Conservation (phyloP, 2,888 invertebrate species). For the Agelastica alni region DNA sequence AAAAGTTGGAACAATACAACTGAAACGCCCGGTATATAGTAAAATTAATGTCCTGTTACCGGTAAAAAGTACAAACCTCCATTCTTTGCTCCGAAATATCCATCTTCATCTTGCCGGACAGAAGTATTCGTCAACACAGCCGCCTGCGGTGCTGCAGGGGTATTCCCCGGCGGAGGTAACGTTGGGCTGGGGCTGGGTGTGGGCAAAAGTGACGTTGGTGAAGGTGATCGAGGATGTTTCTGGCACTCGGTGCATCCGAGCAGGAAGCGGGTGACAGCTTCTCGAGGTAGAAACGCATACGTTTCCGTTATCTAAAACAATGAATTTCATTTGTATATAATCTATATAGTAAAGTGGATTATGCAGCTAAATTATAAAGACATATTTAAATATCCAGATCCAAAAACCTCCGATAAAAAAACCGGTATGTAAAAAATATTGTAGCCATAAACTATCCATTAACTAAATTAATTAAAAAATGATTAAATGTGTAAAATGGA, state of each 20-base stretch:
- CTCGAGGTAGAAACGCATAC: slow-evolving; percentile 92
- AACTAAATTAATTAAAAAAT: too few relatives aligned
- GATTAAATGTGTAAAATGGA: too few relatives aligned
- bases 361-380: too few relatives aligned
- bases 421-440: too few relatives aligned
- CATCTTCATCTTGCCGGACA: slow-evolving; percentile 17
- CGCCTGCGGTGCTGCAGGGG: slow-evolving; percentile 30
- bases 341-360: too few relatives aligned
- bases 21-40: too few relatives aligned
- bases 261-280: slow-evolving; percentile 94
- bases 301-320: slow-evolving; percentile 89
- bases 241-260: slow-evolving; percentile 94
- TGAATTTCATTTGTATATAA: slow-evolving; percentile 6
- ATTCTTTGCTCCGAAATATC: slow-evolving; percentile 21
- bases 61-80: slow-evolving; percentile 27
- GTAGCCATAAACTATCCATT: too few relatives aligned
- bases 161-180: slow-evolving; percentile 31
- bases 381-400: too few relatives aligned
- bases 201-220: slow-evolving; percentile 60
- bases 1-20: too few relatives aligned
- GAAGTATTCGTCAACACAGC: slow-evolving; percentile 26
- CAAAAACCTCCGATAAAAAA: too few relatives aligned
- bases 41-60: too few relatives aligned
- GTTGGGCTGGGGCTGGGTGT: slow-evolving; percentile 54
- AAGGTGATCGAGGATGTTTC: slow-evolving; percentile 72